Evolutionary conservation across 2,888 invertebrate species (phyloP).

Genomic region (Pegoplata infirma): DNA sequence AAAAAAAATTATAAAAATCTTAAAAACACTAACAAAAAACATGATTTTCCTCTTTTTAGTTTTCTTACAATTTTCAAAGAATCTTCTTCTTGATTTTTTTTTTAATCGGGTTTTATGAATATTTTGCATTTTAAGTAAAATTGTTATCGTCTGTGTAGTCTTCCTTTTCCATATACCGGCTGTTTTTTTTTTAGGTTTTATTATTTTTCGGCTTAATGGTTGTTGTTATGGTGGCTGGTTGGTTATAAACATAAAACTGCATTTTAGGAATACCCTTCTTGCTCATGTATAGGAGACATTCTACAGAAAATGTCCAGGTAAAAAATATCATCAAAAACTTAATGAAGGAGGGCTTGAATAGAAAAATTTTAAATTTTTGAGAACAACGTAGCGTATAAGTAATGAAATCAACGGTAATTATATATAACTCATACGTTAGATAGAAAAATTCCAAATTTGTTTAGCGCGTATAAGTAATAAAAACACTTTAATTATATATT

Average conservation of each 20-base stretch:
- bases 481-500: no score
- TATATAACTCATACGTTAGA: no score
- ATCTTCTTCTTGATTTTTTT: not conserved
- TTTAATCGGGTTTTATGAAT: slow-evolving; percentile 24
- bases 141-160: slow-evolving; percentile 12
- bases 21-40: slow-evolving; percentile 34
- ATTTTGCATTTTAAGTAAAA: slow-evolving; percentile 34
- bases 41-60: slow-evolving; percentile 53
- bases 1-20: not conserved
- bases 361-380: no score
- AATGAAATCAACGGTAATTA: no score
- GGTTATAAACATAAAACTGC: slow-evolving; percentile 50
- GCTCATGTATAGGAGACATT: no score
- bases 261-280: slow-evolving; percentile 58
- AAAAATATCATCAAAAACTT: no score
- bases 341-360: no score
- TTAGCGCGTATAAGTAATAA: no score
- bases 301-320: no score
- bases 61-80: not conserved
- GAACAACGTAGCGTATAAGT: no score
- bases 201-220: no score
- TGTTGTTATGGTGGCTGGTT: slow-evolving; percentile 12
- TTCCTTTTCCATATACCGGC: slow-evolving; percentile 22
- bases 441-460: no score
- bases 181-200: not conserved